These are phyloP conservation scores for Ploceus nigricollis DNA, from an alignment of 2,113 vertebrate genomes.

Conservation along the genomic window DNA sequence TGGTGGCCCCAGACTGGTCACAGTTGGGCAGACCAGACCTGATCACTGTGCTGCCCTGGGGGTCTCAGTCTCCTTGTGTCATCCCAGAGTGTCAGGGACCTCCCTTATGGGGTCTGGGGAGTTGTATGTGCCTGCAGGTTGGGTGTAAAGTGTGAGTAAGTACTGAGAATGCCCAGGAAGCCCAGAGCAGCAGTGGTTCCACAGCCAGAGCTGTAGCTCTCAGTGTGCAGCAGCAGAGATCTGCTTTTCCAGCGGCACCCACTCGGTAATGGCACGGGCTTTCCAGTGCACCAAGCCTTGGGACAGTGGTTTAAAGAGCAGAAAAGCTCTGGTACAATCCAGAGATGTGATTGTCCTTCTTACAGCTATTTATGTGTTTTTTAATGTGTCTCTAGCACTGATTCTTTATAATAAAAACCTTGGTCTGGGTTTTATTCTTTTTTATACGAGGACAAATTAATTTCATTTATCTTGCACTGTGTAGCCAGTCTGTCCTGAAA, in stretches of 20 bases:
- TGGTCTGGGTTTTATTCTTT: neutral
- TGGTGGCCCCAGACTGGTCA: neutral
- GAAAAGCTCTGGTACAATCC: neutral
- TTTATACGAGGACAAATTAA: neutral
- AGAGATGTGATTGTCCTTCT: neutral
- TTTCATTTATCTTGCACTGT: neutral
- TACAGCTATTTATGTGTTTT: neutral
- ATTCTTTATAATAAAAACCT: neutral
- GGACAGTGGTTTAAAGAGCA: neutral
- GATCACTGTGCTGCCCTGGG: neutral
- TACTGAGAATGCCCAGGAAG: neutral
- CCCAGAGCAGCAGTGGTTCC: neutral
- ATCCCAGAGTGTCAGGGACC: neutral
- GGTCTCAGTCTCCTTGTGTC: neutral
- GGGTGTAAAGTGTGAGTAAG: neutral
- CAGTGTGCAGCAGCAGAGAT: neutral
- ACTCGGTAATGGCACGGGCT: fast-evolving
- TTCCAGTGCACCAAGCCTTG: neutral
- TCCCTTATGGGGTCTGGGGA: neutral
- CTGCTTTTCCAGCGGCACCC: neutral
- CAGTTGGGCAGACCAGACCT: neutral
- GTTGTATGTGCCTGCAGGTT: neutral
- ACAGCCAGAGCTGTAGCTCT: neutral
- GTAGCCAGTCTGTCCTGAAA: neutral
- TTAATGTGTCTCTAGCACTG: neutral